Conservation (phyloP, 2,888 invertebrate species). For the Odontocerum albicorne region DNA sequence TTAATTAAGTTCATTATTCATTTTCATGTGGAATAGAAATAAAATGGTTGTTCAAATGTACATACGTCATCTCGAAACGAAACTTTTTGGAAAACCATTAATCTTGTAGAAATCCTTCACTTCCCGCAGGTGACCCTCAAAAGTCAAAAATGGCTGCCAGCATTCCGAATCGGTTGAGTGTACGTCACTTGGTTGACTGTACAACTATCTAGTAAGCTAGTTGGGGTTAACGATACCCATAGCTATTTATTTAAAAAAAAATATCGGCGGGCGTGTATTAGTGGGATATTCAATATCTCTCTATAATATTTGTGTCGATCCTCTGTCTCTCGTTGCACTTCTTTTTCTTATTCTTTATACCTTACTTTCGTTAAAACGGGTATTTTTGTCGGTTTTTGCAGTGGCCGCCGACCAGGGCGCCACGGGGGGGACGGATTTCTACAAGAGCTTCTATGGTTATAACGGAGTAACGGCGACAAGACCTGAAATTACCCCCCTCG, state of each 20-base stretch:
- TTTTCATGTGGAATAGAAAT: too few relatives aligned
- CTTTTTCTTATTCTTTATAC: constrained; percentile 8
- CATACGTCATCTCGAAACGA: constrained; percentile 28
- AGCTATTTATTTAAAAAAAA: too few relatives aligned
- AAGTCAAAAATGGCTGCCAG: constrained; percentile 16
- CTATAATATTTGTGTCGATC: too few relatives aligned
- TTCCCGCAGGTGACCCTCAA: constrained; percentile 10
- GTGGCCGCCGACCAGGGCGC: constrained; percentile 80
- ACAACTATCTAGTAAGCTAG: too few relatives aligned
- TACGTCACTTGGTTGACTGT: background rate
- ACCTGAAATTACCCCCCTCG: constrained; percentile 32
- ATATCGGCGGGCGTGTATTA: too few relatives aligned
- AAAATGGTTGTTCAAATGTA: constrained; percentile 24
- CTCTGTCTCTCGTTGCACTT: too few relatives aligned
- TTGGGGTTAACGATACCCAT: too few relatives aligned
- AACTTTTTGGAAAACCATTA: constrained; percentile 17
- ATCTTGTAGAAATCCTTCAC: constrained; percentile 35
- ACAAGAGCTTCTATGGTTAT: constrained; percentile 80
- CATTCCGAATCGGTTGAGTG: background rate
- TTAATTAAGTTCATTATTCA: too few relatives aligned
- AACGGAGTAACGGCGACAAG: constrained; percentile 58
- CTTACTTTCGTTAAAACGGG: constrained; percentile 11
- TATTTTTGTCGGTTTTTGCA: constrained; percentile 59
- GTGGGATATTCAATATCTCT: too few relatives aligned
- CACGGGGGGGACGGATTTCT: constrained; percentile 82